Evolutionary conservation across 2,888 invertebrate genomes (phyloP), one percentile per base, ranked within the genome.

Genomic region (Fragum whitleyi): DNA sequence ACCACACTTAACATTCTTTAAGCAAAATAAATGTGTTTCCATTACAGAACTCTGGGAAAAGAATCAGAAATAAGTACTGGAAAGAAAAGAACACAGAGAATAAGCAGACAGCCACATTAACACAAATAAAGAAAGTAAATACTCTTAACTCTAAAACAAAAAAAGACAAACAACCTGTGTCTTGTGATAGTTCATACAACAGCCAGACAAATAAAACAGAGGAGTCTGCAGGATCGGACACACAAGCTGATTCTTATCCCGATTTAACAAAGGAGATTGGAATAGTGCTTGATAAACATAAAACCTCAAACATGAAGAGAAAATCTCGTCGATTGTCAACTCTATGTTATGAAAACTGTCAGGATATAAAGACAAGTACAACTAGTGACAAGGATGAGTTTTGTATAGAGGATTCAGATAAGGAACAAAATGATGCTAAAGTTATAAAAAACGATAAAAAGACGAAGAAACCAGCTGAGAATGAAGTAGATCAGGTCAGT

Each of bases 251-350:
- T 23, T n/a, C 71, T 21, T 42, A 67, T 71, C n/a, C 32, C 21
- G 55, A 73, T 26, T 28, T 78, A n/a, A 36, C 75, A 28, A 26
- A 72, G 19, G 72, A 78, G 29, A 67, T 78, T 1, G 73, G 47
- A 32, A 23, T 59, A 29, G 55, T 77, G 21, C 51, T 79, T 6
- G 29, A 74, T 47, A 61, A 21, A 65, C 21, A 19, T 42, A 65
- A 23, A 42, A 23, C 23, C 9, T 26, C 65, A 14, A 19, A 16
- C 65, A 39, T 6, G 36, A 39, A 21, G 42, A 21, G 42, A 23
- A 39, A 39, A 19, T n/a, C n/a, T 16, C 32, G 19, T n/a, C n/a
- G 32, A 26, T 19, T 19, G 2, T 42, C 26, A 9, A 14, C 65
- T 21, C 21, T 39, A 7, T 65, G 65, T 42, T 65, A 65, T 42